These are phyloP conservation scores for Cryptocheilus praepositus DNA, from an alignment of 2,888 invertebrate species.

Conservation along the genomic window DNA sequence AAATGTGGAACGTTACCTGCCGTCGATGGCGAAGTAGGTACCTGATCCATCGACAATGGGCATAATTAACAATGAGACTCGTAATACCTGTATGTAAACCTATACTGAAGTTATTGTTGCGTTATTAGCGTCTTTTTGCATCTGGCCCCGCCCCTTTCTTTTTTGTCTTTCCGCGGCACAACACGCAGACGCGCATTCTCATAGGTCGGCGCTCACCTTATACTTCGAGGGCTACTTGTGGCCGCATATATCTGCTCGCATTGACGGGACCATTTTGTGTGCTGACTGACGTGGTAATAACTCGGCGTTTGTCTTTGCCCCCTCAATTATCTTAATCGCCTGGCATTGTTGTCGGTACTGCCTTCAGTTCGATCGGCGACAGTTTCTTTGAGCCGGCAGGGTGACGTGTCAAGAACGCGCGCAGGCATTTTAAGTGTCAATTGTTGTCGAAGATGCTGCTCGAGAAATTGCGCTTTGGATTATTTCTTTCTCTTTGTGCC, in stretches of 20 bases:
- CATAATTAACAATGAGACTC: constrained; percentile 46
- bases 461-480: constrained; percentile 1
- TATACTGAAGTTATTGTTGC: constrained; percentile 44
- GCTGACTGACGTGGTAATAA: constrained; percentile 7
- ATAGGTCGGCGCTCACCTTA: not conserved
- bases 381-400: no score
- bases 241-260: not conserved
- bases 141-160: not conserved
- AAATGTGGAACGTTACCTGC: constrained; percentile 37
- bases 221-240: not conserved
- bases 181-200: not conserved
- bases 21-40: constrained; percentile 9
- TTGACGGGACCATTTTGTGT: constrained; percentile 1
- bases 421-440: no score
- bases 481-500: not conserved
- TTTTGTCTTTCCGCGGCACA: not conserved
- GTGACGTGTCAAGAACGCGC: no score
- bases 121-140: not conserved
- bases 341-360: not conserved
- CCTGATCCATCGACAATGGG: constrained; percentile 33
- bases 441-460: not conserved
- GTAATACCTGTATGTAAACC: constrained; percentile 32
- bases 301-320: constrained; percentile 1
- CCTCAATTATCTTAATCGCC: constrained; percentile 7
- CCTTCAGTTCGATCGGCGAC: constrained; percentile 3